Conservation (phyloP, 1,140 invertebrate genomes). For the Neodiprion virginianus region DNA sequence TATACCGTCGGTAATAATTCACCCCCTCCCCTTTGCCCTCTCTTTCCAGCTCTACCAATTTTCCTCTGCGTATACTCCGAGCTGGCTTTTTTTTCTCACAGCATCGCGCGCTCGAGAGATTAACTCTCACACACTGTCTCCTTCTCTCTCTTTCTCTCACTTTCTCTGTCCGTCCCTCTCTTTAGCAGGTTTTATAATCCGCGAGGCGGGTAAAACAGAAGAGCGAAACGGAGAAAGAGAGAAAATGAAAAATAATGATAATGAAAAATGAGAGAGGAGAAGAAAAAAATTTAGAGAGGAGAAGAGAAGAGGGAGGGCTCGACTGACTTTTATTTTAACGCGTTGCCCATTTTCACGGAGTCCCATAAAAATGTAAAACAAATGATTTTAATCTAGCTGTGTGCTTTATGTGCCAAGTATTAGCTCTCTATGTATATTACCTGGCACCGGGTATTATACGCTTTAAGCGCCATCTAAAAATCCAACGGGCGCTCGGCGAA, state of each 20-base stretch:
- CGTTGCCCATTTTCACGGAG: slow-evolving; percentile 23
- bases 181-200: too few species aligned
- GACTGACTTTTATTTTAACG: not conserved
- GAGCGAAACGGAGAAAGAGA: not conserved
- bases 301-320: too few species aligned
- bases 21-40: not conserved
- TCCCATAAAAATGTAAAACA: slow-evolving; percentile 32
- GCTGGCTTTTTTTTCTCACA: too few species aligned
- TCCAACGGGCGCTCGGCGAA: too few species aligned
- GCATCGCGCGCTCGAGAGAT: too few species aligned
- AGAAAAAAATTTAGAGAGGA: not conserved
- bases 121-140: not conserved
- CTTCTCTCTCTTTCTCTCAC: not conserved
- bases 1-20: slow-evolving; percentile 2
- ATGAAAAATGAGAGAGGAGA: not conserved
- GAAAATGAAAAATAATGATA: not conserved
- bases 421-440: slow-evolving; percentile 16
- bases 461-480: too few species aligned
- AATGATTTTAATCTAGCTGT: slow-evolving; percentile 32
- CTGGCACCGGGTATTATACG: too few species aligned
- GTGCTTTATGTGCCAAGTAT: slow-evolving; percentile 28
- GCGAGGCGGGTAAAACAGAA: not conserved
- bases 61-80: not conserved
- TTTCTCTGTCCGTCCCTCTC: not conserved
- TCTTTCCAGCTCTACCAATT: not conserved